Base-by-base conservation (phyloP, 2,888 invertebrate genomes). In the Cheilosia impressa region DNA sequence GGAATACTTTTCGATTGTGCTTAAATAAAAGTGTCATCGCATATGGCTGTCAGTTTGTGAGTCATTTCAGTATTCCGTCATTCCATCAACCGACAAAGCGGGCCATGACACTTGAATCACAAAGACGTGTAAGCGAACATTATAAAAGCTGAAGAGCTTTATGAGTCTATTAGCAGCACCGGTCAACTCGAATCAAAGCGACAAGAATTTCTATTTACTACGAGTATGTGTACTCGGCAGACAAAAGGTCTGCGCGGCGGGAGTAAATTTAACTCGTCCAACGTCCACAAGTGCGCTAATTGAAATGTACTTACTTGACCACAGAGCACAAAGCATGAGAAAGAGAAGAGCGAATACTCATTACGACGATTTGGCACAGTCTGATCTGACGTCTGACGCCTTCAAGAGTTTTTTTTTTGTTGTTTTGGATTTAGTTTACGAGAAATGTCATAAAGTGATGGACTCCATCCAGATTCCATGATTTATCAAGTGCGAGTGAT, bases 1-100 rank as follows among this genome's bases (percentile, higher is more conserved):
- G 27, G 65, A 75, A 75, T 66, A 31, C 41, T 66, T 58, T 66
- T 50, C n/a, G 65, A 65, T 57, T 75, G 57, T 62, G 13, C 55
- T 73, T 31, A 41, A 65, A 50, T 47, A 24, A 24, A 63, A 58
- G 57, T 58, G 75, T 75, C 57, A 66, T 53, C 60, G 22, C 31
- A 27, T 24, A 1, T 7, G 47, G 65, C 55, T 45, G 50, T 62
- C 62, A 52, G 47, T 3, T 17, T 6, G 7, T 73, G 63, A 63
- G 38, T 73, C 73, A 65, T 38, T 34, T 19, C 13, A 52, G 5
- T 17, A 24, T 34, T 63, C 27, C 24, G 55, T 65, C 65, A 75
- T 43, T 63, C n/a, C 9, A 45, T 43, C 1, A 24, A 27, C 41
- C 53, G 52, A 19, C 62, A 53, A 58, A 53, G 53, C 31, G 13